Evolutionary conservation across 2,888 invertebrate species (phyloP), one percentile per base, ranked within the genome.

Genomic region (Unio delphinus): DNA sequence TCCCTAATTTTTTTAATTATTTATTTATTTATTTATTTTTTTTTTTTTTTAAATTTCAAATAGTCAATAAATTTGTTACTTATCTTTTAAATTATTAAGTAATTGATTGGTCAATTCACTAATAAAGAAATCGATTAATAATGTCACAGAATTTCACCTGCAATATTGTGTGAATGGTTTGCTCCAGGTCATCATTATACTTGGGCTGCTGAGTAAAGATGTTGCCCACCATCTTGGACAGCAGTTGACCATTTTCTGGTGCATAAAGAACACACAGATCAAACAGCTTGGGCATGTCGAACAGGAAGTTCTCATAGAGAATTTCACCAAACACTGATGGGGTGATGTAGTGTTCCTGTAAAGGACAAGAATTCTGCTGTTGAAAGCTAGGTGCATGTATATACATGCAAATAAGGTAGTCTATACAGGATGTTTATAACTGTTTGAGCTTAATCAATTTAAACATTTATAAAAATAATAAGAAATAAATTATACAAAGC

Each of bases 271-370:
- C 92, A 84, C 95, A 94, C 18, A 96, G 88, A 87, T 96, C 96
- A 90, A 95, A 93, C 66, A 96, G 89, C 85, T 95, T 94, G 0
- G 96, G 95, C 76, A 96, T 92, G n/a, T 96, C 95, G 82, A 95
- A 93, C 76, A 96, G 91, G 89, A 93, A 95, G 80, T 95, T 94
- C 73, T 94, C 92, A 88, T 95, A 95, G 64, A 96, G 87, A n/a
- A 95, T 85, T 8, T 93, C 92, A 0, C 93, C 94, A 91, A 95
- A 93, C 69, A 92, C 92, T 58, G 92, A 90, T 66, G 92, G 93
- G 3, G 91, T 92, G 87, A 96, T 93, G 92, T 83, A 83, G 71
- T 82, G 68, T 57, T 88, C 86, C 87, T 89, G 78, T 4, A 80
- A 80, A 59, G 60, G 3, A 56, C 61, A 15, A 66, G n/a, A 18